Base-by-base conservation (phyloP, 2,113 vertebrate species). In the Gallinago jamesoni region DNA sequence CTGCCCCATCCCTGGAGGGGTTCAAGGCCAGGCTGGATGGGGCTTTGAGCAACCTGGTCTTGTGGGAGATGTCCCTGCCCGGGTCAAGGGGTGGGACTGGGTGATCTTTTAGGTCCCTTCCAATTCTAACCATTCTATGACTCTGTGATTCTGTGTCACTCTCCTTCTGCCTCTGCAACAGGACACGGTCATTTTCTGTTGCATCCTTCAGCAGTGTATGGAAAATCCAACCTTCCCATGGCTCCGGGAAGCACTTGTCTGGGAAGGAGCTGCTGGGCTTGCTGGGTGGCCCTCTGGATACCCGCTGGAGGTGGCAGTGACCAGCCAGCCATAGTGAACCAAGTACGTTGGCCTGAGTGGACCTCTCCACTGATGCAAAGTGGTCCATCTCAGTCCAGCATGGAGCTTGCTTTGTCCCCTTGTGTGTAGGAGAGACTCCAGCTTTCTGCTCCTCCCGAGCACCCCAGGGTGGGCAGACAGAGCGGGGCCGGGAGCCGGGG, bases 331-430 rank as follows among this genome's bases (percentile, higher is more conserved):
- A 1, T 19, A 33, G 59, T 17, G 77, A 55, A 35, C 6, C 39
- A 31, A 41, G 41, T 59, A 15, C 1, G 0, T 24, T 41, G 57
- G 14, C 1, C 0, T 7, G 59, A 31, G 39, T 12, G 12, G 27
- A 27, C 31, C 55, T 74, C 80, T 53, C 50, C 10, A 3, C 5
- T 47, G 63, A 8, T 24, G 37, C 63, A 33, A 18, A 53, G 22
- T 4, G 19, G 39, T 62, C 23, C 70, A 52, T 45, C 69, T 59
- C 56, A 48, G 52, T n/a, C 59, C 77, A 57, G 27, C 18, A 16
- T 22, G 25, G 56, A 75, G n/a, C 24, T 53, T n/a, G 12, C 50
- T 66, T 77, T 30, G 11, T 45, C 39, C 57, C 63, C 62, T n/a
- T 5, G 10, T 16, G 8, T 20, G 16, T 37, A 27, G 63, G 37